These are phyloP conservation scores for Belonocnema kinseyi DNA, from an alignment of 1,140 invertebrate genomes.

Conservation along the genomic window DNA sequence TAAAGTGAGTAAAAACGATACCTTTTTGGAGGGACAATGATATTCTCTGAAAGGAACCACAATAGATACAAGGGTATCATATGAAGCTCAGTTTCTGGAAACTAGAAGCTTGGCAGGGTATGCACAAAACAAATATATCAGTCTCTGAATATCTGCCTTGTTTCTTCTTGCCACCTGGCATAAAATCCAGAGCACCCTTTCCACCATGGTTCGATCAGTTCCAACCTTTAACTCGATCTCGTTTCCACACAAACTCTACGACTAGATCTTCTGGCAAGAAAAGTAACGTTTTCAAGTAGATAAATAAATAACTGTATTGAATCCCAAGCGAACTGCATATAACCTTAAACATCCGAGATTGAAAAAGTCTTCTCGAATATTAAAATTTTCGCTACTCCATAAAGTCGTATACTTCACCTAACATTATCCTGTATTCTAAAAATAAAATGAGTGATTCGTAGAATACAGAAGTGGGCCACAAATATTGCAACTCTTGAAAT, in stretches of 20 bases:
- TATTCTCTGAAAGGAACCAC: neutral
- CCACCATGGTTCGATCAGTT: constrained; percentile 15
- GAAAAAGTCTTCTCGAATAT: constrained; percentile 19
- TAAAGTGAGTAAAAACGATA: constrained; percentile 4
- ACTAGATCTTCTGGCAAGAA: constrained; percentile 26
- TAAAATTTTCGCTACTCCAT: constrained; percentile 1
- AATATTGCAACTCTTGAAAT: neutral
- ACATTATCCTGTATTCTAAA: neutral
- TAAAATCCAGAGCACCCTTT: constrained; percentile 36
- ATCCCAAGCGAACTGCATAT: constrained; percentile 18
- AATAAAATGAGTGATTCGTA: neutral
- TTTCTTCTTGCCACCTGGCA: constrained; percentile 37
- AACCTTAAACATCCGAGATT: constrained; percentile 26
- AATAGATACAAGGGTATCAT: constrained; percentile 23
- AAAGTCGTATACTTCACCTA: neutral
- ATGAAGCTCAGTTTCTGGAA: constrained; percentile 25
- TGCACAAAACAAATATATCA: constrained; percentile 52
- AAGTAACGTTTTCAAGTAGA: constrained; percentile 23
- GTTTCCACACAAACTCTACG: neutral
- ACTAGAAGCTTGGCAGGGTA: constrained; percentile 41
- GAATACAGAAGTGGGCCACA: neutral
- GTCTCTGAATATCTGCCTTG: constrained; percentile 38
- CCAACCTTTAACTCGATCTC: constrained; percentile 26
- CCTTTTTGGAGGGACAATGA: constrained; percentile 11
- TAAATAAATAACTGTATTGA: constrained; percentile 29